Base-by-base conservation (phyloP, 2,888 invertebrate species). In the Limenitis camilla region DNA sequence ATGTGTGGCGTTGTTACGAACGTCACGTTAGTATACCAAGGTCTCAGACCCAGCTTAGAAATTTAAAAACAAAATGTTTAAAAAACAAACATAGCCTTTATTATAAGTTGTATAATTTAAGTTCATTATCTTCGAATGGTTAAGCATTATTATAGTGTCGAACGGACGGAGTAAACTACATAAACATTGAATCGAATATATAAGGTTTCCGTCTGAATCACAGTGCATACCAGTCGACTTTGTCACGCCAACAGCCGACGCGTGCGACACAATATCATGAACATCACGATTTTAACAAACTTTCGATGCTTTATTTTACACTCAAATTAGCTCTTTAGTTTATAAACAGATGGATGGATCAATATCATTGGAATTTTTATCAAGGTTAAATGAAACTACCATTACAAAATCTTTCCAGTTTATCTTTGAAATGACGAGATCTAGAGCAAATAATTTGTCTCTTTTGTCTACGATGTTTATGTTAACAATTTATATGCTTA, bases 121-220 rank as follows among this genome's bases (percentile, higher is more conserved):
- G 8, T 36, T 6, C 35, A 36, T 33, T 5, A 43, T 31, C 19
- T 42, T 38, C 31, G 58, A 59, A 55, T 49, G 32, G 67, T 74
- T 69, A 66, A 71, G 71, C 72, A 73, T 76, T 71, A 74, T 74
- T 73, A 69, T 71, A 69, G 71, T 78, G 82, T 79, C 71, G 74
- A 80, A 78, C 76, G 75, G 74, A 72, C 75, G 29, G 48, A 33
- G 71, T 68, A 74, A 66, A 73, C 81, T 83, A 80, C 78, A 83
- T 81, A 86, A 86, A 83, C 80, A 79, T 69, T 75, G 75, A 74
- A 79, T 64, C 55, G 53, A 55, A 61, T 78, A 80, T 81, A 81
- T 81, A 83, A 76, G 83, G 82, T 83, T 83, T 82, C 82, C 79
- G 77, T 77, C 80, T 87, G 87, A 86, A 81, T 87, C 87, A 87